A percentile compares a stretch with the other conserved stretches of the same genome.
These are phyloP conservation scores for Cyrtonyx montezumae DNA, from an alignment of 2,113 vertebrate species.

Conservation along the genomic window DNA sequence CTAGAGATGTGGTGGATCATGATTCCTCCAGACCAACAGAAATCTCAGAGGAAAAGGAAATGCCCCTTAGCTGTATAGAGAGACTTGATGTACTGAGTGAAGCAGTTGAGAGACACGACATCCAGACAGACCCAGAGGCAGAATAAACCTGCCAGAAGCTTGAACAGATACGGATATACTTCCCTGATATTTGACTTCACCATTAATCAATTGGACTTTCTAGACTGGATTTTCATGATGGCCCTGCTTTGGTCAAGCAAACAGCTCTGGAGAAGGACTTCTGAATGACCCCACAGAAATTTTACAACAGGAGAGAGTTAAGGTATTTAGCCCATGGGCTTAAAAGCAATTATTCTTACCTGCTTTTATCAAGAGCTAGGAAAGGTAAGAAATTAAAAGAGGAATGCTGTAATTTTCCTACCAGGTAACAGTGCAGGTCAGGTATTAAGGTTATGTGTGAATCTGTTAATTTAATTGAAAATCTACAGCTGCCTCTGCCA, in stretches of 20 bases:
- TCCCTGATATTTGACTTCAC: background rate
- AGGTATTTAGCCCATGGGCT: background rate
- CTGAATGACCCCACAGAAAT: background rate
- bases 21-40: background rate
- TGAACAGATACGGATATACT: background rate
- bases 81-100: background rate
- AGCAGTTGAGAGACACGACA: background rate
- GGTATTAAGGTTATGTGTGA: background rate
- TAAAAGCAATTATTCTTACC: background rate
- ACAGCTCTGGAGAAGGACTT: background rate
- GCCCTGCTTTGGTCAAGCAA: background rate
- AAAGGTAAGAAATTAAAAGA: background rate
- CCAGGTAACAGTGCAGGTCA: background rate
- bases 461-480: constrained; percentile 27
- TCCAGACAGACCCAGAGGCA: background rate
- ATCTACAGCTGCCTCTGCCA: background rate
- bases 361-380: background rate
- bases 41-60: background rate
- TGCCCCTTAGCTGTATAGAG: background rate
- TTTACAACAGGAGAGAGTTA: background rate
- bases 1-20: background rate
- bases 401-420: constrained; percentile 2
- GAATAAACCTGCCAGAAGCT: background rate
- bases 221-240: background rate
- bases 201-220: background rate